phyloP scores from a whole-genome alignment of 2,113 vertebrate genomes.

The Sterna hirundo region DNA sequence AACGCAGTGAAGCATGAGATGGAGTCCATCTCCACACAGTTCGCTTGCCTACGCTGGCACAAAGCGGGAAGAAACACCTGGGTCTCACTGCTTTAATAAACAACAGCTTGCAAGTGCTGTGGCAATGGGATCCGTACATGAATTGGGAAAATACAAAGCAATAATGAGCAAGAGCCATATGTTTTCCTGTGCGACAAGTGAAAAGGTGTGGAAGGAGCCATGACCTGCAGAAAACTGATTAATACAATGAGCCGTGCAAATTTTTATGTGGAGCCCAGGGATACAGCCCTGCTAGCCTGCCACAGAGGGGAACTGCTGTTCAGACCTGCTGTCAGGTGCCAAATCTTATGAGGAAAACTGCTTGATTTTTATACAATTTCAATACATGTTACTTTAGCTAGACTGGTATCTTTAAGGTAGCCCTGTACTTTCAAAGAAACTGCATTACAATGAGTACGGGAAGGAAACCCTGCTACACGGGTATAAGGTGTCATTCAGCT shows the following conservation, averaged over 20 bases:
- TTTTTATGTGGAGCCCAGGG: not conserved
- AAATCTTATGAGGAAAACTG: not conserved
- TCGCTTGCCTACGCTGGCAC: not conserved
- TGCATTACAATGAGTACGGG: not conserved
- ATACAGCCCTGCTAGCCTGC: not conserved
- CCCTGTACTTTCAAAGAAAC: not conserved
- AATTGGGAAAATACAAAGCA: constrained; percentile 15
- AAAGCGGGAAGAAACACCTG: not conserved
- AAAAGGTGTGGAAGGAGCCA: constrained; percentile 18
- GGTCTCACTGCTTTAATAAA: constrained; percentile 1
- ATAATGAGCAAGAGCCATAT: constrained; percentile 31
- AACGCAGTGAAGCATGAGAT: not conserved
- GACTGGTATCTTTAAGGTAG: not conserved
- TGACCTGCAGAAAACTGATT: not conserved
- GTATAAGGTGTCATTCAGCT: not conserved
- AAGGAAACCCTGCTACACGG: not conserved
- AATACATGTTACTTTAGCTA: not conserved
- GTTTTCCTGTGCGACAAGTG: not conserved
- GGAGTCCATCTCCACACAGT: not conserved
- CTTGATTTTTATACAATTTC: not conserved
- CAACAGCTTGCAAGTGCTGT: constrained; percentile 37
- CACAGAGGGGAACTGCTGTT: not conserved
- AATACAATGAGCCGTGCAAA: not conserved
- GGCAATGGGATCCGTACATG: not conserved
- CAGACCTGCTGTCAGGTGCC: not conserved